Percentiles rank a stretch among this genome's conserved stretches.
Evolutionary conservation across 1,140 invertebrate genomes (phyloP).

Genomic region (Microplitis demolitor): DNA sequence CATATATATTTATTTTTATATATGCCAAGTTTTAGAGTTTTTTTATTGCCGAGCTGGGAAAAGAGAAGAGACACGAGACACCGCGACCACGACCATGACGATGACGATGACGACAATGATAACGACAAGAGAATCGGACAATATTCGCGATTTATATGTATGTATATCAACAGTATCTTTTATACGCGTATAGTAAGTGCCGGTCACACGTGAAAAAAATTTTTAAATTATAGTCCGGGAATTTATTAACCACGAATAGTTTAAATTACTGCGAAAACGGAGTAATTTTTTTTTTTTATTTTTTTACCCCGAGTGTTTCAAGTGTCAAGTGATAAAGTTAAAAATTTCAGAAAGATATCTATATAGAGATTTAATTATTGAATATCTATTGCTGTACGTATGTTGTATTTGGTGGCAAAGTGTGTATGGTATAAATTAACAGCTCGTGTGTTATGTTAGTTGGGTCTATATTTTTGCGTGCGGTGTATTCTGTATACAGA

Average conservation of each 20-base stretch:
- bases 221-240: not conserved
- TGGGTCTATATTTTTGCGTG: slow-evolving; percentile 1
- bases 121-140: not conserved
- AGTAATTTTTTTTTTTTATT: not conserved
- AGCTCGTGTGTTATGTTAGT: not conserved
- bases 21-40: not conserved
- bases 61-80: not conserved
- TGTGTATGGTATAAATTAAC: too few relatives aligned
- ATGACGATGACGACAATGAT: not conserved
- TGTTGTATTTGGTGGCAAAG: too few relatives aligned
- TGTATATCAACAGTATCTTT: not conserved
- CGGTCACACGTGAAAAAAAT: slow-evolving; percentile 24
- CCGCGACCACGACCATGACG: not conserved
- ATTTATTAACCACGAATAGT: too few relatives aligned
- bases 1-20: too few relatives aligned
- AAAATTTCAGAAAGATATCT: too few relatives aligned
- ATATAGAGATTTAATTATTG: too few relatives aligned
- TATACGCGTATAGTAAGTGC: not conserved
- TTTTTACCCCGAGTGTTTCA: not conserved
- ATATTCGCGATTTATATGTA: not conserved
- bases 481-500: not conserved
- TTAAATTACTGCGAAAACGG: not conserved
- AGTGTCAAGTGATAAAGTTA: too few relatives aligned
- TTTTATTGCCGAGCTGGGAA: slow-evolving; percentile 12
- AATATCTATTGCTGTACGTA: too few relatives aligned